These are phyloP conservation scores for Hedya salicella DNA, from an alignment of 2,888 invertebrate genomes.

Conservation along the genomic window DNA sequence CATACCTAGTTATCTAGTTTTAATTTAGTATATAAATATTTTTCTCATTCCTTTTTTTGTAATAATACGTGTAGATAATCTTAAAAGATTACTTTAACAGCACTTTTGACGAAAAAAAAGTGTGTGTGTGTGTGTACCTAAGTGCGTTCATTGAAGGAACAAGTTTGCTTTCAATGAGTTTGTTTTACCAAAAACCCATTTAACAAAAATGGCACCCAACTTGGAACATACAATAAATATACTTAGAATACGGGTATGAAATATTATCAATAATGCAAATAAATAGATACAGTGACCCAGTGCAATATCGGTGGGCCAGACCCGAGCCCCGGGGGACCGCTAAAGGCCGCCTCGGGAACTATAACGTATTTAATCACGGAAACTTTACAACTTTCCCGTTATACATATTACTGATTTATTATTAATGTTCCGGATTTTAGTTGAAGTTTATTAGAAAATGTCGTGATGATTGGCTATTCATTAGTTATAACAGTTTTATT, in stretches of 20 bases:
- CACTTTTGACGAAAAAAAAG: too few relatives aligned
- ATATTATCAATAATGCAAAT: conserved; percentile 32
- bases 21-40: too few relatives aligned
- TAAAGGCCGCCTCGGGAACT: conserved; percentile 36
- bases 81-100: too few relatives aligned
- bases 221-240: not conserved
- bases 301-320: conserved; percentile 24
- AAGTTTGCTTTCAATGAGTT: too few relatives aligned
- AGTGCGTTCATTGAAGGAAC: too few relatives aligned
- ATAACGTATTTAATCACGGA: conserved; percentile 43
- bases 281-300: conserved; percentile 37
- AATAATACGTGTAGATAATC: too few relatives aligned
- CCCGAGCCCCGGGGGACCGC: conserved; percentile 22
- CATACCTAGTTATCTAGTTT: too few relatives aligned
- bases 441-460: conserved; percentile 11
- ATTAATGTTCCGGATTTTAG: conserved; percentile 19
- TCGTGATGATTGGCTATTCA: not conserved
- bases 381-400: conserved; percentile 40
- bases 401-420: conserved; percentile 32
- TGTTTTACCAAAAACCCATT: not conserved
- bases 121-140: too few relatives aligned
- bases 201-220: not conserved
- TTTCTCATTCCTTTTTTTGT: too few relatives aligned
- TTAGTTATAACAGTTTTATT: not conserved
- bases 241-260: conserved; percentile 1